A percentile compares a stretch with the other conserved stretches of the same genome.
These are phyloP conservation scores for Crematogaster levior DNA, from an alignment of 2,888 invertebrate species.

Conservation along the genomic window DNA sequence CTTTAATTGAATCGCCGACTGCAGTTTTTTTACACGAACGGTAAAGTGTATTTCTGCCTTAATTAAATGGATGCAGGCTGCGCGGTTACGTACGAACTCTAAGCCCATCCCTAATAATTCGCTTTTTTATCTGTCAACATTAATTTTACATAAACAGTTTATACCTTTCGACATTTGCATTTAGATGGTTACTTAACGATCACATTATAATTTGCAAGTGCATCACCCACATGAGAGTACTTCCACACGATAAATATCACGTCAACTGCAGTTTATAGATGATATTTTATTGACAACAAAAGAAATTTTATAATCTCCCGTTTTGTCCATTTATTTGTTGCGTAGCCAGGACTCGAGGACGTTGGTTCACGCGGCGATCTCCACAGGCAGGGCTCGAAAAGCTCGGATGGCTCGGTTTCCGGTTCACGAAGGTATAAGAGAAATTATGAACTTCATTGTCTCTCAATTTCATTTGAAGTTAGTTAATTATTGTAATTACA, in stretches of 20 bases:
- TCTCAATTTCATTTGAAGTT: not conserved
- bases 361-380: constrained; percentile 71
- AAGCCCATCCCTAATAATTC: not conserved
- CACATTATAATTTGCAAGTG: not conserved
- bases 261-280: not conserved
- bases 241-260: not conserved
- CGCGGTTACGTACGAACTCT: not conserved
- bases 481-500: not conserved
- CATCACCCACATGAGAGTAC: not conserved
- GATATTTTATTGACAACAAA: not conserved
- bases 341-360: constrained; percentile 63
- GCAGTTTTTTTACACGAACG: constrained; percentile 17
- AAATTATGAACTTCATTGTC: not conserved
- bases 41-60: constrained; percentile 5
- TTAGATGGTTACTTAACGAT: not conserved
- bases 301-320: not conserved
- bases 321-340: constrained; percentile 34
- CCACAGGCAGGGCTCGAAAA: constrained; percentile 70
- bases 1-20: constrained; percentile 41
- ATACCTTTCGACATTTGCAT: not conserved
- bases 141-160: not conserved
- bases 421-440: constrained; percentile 74
- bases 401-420: constrained; percentile 75
- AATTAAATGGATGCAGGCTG: constrained; percentile 17
- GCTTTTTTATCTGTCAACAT: not conserved